These are phyloP conservation scores for Hystrix brachyura DNA, from an alignment of 2,113 vertebrate species.

Conservation along the genomic window DNA sequence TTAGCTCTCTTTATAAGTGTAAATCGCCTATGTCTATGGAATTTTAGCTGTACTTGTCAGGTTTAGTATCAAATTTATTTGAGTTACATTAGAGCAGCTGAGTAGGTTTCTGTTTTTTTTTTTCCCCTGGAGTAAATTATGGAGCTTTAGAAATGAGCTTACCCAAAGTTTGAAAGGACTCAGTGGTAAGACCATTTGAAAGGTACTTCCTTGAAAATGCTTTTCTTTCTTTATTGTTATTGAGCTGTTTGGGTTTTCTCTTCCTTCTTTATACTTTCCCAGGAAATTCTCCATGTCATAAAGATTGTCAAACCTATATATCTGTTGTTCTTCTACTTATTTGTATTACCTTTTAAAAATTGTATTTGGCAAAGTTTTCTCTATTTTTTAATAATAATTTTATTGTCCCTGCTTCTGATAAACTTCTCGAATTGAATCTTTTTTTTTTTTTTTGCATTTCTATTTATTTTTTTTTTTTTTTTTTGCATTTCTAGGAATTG, in stretches of 20 bases:
- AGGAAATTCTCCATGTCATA: neutral
- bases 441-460: neutral
- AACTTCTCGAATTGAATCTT: neutral
- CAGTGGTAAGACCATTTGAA: neutral
- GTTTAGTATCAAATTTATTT: constrained; percentile 20
- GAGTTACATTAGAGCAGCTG: neutral
- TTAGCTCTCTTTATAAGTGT: neutral
- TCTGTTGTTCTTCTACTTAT: neutral
- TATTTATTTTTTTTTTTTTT: neutral
- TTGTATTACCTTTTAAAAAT: neutral
- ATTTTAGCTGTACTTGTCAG: constrained; percentile 5
- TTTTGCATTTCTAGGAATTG: neutral
- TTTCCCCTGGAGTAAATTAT: neutral
- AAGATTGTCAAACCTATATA: neutral
- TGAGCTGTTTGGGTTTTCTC: neutral
- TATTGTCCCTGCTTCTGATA: neutral
- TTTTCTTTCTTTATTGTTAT: constrained; percentile 22
- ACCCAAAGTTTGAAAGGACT: neutral
- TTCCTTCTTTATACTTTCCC: neutral
- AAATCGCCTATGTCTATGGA: constrained; percentile 26
- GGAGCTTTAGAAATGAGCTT: constrained; percentile 31
- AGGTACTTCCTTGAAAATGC: neutral
- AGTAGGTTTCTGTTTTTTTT: neutral
- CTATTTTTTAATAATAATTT: neutral
- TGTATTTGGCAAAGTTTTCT: neutral